Base-by-base conservation (phyloP, 92 coral and sea anemone species). In the Meandrina meandrites region DNA sequence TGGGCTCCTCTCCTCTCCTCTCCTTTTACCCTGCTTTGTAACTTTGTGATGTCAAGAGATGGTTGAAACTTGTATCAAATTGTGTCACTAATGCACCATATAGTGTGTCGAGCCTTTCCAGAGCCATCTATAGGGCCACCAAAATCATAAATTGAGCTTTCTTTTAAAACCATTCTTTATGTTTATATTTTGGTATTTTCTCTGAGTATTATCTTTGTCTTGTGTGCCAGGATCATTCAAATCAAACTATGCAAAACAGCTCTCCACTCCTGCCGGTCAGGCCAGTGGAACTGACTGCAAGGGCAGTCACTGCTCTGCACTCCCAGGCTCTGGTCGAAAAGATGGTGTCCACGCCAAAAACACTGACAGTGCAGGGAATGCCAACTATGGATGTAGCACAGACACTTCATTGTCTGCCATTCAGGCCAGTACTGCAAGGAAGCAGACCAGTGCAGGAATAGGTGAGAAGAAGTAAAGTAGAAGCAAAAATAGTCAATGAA, bases 391-490 rank as follows among this genome's bases (percentile, higher is more conserved):
- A 64, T 70, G 28, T 31, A 45, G 81, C 36, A 89, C 84, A 34
- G 96, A 88, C 75, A 93, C 96, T 83, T 95, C 98, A 14, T 89
- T 90, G 89, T 92, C 98, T 35, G 91, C 93, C 73, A 93, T 95
- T 47, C 93, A 96, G 78, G 94, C 98, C 58, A 97, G 99, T 72
- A 92, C 93, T 11, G 85, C 89, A 68, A 90, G 99, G 80, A 97
- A 97, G 74, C 87, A 96, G 75, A 95, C 98, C 70, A 91, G 90
- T 30, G 99, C 97, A 32, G 96, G 96, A 18, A 81, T 94, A 35
- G 93, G 98, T 96, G 76, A 69, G 31, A 16, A 24, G 18, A 57
- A 37, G n/a, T 16, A 75, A 75, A 35, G 30, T 37, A 7, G 11
- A 48, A 48, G 13, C 9, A 9, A 9, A 48, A 8, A 48, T 48